Evolutionary conservation across 1,140 invertebrate species (phyloP).

Genomic region (Trichogramma pretiosum): DNA sequence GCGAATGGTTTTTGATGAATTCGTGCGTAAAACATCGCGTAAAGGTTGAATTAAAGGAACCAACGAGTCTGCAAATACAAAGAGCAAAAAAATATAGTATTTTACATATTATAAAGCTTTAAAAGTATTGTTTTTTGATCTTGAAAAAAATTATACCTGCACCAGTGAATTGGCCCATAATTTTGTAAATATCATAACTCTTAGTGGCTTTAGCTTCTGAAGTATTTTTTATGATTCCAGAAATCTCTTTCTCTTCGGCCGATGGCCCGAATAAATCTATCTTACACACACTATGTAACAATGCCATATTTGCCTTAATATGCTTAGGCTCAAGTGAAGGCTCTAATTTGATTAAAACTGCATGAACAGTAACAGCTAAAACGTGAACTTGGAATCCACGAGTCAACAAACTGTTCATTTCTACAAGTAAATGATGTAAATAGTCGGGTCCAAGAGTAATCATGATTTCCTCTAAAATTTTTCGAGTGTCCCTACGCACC

Average conservation of each 20-base stretch:
- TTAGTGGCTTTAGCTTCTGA: conserved; percentile 77
- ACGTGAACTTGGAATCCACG: conserved; percentile 92
- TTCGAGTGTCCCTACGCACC: conserved; percentile 73
- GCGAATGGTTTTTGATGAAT: conserved; percentile 69
- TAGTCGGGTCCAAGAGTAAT: conserved; percentile 73
- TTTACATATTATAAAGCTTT: neutral
- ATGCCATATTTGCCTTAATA: conserved; percentile 67
- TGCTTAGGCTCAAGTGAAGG: conserved; percentile 57
- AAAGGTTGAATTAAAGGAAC: conserved; percentile 72
- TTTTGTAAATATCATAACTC: conserved; percentile 77
- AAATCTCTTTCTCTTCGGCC: conserved; percentile 86
- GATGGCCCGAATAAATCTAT: conserved; percentile 81
- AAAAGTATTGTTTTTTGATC: neutral
- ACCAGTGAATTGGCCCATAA: conserved; percentile 71
- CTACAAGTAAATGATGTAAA: conserved; percentile 67
- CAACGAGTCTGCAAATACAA: conserved; percentile 39
- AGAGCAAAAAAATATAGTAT: neutral
- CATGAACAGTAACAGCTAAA: conserved; percentile 79
- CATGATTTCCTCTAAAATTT: conserved; percentile 85
- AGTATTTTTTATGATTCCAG: conserved; percentile 69
- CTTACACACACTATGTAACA: conserved; percentile 73
- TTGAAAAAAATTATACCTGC: conserved; percentile 34
- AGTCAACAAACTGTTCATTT: conserved; percentile 71
- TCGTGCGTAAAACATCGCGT: conserved; percentile 69
- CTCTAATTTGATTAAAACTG: conserved; percentile 66